Conservation (phyloP, 2,113 vertebrate species). For the Anseranas semipalmata region DNA sequence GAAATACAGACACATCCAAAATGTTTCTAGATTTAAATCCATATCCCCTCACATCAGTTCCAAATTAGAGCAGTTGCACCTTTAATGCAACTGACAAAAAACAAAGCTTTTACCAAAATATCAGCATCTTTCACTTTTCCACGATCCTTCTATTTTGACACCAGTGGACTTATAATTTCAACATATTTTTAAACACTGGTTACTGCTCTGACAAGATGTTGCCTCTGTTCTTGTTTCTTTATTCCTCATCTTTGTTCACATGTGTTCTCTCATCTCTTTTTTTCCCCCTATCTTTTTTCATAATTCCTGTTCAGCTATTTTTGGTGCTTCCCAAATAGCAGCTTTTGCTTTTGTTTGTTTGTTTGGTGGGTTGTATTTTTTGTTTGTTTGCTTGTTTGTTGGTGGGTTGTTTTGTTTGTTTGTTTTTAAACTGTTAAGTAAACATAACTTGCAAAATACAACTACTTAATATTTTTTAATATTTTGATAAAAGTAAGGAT, state of each 20-base stretch:
- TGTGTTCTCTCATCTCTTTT: neutral
- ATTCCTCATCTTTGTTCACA: neutral
- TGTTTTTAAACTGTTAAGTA: neutral
- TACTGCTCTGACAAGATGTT: neutral
- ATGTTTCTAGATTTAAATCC: neutral
- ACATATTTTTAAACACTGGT: neutral
- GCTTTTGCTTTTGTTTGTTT: no score
- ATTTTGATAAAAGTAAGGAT: neutral
- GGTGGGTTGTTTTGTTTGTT: neutral
- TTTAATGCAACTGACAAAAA: neutral
- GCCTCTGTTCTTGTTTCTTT: neutral
- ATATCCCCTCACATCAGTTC: neutral
- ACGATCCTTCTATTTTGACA: neutral
- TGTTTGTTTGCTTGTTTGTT: no score
- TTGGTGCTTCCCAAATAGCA: neutral
- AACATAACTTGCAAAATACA: neutral
- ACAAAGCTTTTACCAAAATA: neutral
- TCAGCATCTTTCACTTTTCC: neutral
- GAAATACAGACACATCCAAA: neutral
- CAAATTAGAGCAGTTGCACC: neutral
- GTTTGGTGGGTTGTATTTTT: no score
- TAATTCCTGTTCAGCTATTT: neutral
- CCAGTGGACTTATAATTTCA: neutral
- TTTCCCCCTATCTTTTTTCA: neutral
- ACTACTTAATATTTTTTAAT: neutral